Evolutionary conservation across 2,113 vertebrate species (phyloP).

Genomic region (Tor tambroides): DNA sequence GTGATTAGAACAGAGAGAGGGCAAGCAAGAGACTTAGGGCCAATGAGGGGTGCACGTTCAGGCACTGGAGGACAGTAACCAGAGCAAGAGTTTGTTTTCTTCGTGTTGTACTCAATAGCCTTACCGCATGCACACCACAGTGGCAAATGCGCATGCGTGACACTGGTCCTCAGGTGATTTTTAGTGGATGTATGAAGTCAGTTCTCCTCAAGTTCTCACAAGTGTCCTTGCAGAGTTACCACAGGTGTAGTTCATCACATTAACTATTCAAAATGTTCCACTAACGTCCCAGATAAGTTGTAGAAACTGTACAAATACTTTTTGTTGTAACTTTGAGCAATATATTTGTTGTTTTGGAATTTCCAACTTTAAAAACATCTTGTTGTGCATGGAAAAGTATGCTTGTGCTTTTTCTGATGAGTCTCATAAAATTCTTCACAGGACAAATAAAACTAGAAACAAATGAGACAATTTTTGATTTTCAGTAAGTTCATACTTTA

Average conservation of each 20-base stretch:
- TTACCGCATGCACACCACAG: background rate
- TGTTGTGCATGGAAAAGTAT: background rate
- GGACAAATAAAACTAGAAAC: background rate
- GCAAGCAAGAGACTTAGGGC: conserved; percentile 20
- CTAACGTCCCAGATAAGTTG: background rate
- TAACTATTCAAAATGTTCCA: background rate
- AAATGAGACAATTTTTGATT: background rate
- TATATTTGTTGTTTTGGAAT: background rate
- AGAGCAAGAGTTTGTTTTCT: conserved; percentile 30
- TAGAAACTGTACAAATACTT: background rate
- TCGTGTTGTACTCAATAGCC: conserved; percentile 4
- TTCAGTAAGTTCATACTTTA: too few species aligned
- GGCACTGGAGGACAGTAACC: conserved; percentile 43
- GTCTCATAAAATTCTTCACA: background rate
- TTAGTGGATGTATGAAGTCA: background rate
- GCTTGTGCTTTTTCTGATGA: background rate
- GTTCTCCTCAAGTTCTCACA: conserved; percentile 14
- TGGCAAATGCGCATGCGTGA: background rate
- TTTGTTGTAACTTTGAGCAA: background rate
- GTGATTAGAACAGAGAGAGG: conserved; percentile 41
- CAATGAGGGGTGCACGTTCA: conserved; percentile 52
- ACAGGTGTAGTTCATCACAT: conserved; percentile 12
- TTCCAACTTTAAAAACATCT: background rate
- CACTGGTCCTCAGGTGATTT: background rate
- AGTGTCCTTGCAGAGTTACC: background rate